Base-by-base conservation (phyloP, 2,113 vertebrate genomes). In the Perognathus longimembris region DNA sequence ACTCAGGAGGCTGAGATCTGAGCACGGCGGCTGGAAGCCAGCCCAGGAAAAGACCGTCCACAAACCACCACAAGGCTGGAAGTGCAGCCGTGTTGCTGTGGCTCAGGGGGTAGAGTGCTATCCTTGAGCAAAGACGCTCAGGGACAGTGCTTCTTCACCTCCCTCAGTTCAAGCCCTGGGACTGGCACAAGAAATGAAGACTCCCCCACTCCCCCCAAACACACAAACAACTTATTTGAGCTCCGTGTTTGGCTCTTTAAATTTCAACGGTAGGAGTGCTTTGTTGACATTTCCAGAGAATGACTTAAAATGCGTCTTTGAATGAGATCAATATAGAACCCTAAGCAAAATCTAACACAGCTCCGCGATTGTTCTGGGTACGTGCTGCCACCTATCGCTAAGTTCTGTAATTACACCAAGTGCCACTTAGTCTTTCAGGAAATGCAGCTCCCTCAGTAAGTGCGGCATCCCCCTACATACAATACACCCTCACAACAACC, bases 301-400 rank as follows among this genome's bases (percentile, higher is more conserved):
- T 57, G 71, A 71, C 18, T 28, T 63, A 21, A 89, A 59, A 42
- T 38, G 67, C 20, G 73, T 84, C 73, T 91, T 45, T 69, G 32
- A 59, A 42, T 26, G 66, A 92, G 89, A 83, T 80, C 76, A 83
- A 81, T 2, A 38, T 18, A 75, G 74, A 54, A 80, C 21, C 21
- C 30, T 28, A 22, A 80, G 34, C 36, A 40, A 87, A 87, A 71
- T 54, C 36, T 38, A 76, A 75, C 66, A 24, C 6, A 9, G 42
- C 22, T 32, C 2, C 21, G 1, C 4, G 1, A 74, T 0, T 28
- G 64, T n/a, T 21, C 2, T 0, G 4, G 24, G 85, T 36, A 74
- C 90, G 87, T 93, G 89, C 94, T 96, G 97, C 98, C 98, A 95
- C 7, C 98, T 97, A 3, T 7, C 73, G 98, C 61, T 88, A 24